These are phyloP conservation scores for Himalopsyche japonica DNA, from an alignment of 2,888 invertebrate genomes.

Conservation along the genomic window DNA sequence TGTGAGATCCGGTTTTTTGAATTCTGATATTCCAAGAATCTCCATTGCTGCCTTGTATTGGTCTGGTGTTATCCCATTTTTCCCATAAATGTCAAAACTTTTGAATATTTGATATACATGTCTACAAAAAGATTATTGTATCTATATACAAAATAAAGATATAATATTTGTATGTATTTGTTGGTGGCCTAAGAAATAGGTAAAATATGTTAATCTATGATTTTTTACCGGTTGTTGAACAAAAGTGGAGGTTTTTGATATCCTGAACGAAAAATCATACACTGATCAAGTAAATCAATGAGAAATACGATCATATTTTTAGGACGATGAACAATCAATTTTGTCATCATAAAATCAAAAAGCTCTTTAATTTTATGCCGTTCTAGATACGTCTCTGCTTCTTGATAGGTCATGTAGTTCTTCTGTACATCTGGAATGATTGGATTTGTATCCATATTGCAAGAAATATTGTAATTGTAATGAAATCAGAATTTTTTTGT, in stretches of 20 bases:
- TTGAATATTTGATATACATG: slow-evolving; percentile 21
- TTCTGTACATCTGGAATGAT: not conserved
- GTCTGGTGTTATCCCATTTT: not conserved
- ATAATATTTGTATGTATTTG: too few relatives aligned
- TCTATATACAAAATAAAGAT: too few relatives aligned
- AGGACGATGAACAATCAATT: slow-evolving; percentile 7
- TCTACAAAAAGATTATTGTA: slow-evolving; percentile 1
- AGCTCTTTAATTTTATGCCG: slow-evolving; percentile 16
- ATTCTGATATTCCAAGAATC: slow-evolving; percentile 9
- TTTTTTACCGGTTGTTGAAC: not conserved
- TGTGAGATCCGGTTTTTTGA: not conserved
- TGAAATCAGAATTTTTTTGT: too few relatives aligned
- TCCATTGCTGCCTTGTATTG: slow-evolving; percentile 13
- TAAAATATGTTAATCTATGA: not conserved
- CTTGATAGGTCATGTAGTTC: not conserved
- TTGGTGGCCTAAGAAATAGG: too few relatives aligned
- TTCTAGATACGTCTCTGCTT: slow-evolving; percentile 6
- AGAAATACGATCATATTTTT: slow-evolving; percentile 4
- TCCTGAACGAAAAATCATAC: slow-evolving; percentile 9
- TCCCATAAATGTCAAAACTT: slow-evolving; percentile 8
- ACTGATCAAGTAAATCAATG: slow-evolving; percentile 18
- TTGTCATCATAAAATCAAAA: slow-evolving; percentile 14
- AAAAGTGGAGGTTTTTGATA: not conserved
- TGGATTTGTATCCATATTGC: not conserved
- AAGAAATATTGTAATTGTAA: too few relatives aligned